Evolutionary conservation across 2,797 vertebrate genomes (phyloP).

Genomic region (Epinephelus awoara): DNA sequence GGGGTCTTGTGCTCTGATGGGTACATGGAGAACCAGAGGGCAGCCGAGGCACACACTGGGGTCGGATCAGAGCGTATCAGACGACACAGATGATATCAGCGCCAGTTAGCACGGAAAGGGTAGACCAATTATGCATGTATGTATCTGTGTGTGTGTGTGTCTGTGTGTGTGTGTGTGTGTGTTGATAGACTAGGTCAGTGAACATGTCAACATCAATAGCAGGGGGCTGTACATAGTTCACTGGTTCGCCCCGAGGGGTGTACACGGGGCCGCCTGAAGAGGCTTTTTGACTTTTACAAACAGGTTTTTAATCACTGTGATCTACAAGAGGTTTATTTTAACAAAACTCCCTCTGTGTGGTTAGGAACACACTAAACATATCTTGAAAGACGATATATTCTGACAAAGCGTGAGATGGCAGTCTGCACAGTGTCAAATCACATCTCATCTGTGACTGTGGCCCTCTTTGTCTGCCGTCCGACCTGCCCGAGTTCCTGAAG

Average conservation of each 20-base stretch:
- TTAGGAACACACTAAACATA: conserved; percentile 19
- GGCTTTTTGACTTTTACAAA: conserved; percentile 58
- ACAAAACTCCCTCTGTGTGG: conserved; percentile 30
- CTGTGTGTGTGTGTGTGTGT: conserved; percentile 31
- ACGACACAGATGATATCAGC: conserved; percentile 71
- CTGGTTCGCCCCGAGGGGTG: conserved; percentile 59
- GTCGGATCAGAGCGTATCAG: conserved; percentile 68
- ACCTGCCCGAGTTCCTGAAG: conserved; percentile 46
- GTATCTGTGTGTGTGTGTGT: conserved; percentile 33
- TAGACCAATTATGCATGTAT: conserved; percentile 53
- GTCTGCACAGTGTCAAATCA: conserved; percentile 56
- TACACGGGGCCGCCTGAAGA: conserved; percentile 17
- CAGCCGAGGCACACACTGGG: conserved; percentile 36
- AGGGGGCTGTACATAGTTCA: conserved; percentile 68
- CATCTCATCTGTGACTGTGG: conserved; percentile 71
- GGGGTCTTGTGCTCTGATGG: conserved; percentile 62
- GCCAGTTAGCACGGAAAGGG: conserved; percentile 51
- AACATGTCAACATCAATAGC: conserved; percentile 81
- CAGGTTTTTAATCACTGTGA: conserved; percentile 65
- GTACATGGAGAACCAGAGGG: conserved; percentile 55
- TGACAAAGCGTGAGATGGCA: conserved; percentile 51
- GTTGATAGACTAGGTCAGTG: conserved; percentile 80
- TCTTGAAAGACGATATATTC: conserved; percentile 41
- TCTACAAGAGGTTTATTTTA: conserved; percentile 32
- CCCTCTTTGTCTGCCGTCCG: conserved; percentile 71